Conservation (phyloP, 2,888 invertebrate genomes). For the Parthenolecanium corni region DNA sequence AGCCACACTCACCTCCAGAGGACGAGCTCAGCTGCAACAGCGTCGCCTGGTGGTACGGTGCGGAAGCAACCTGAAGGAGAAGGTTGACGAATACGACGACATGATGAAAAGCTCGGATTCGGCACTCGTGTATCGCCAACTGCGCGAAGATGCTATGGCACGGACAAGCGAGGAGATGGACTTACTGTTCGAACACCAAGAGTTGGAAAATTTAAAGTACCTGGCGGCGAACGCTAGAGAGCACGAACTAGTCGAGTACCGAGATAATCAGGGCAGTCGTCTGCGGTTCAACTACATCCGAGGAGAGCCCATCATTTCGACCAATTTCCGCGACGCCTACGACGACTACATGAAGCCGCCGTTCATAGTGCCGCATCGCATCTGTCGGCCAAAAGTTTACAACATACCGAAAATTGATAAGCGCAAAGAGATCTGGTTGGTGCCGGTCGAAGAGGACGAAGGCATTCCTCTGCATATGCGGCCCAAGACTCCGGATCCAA, state of each 20-base stretch:
- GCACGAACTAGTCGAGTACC: neutral
- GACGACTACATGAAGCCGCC: conserved; percentile 7
- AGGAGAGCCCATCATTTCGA: conserved; percentile 5
- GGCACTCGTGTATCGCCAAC: neutral
- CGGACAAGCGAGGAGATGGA: neutral
- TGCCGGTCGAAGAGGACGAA: conserved; percentile 5
- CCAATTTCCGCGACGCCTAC: conserved; percentile 8
- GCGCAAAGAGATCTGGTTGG: neutral
- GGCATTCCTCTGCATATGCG: neutral
- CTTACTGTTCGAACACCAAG: neutral
- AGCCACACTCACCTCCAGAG: neutral
- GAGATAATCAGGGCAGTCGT: neutral
- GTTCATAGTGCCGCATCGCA: neutral
- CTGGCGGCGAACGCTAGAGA: neutral
- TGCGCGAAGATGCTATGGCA: conserved; percentile 3
- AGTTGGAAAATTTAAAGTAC: neutral
- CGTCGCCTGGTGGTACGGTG: conserved; percentile 7
- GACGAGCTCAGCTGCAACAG: conserved; percentile 3
- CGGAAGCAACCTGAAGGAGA: neutral
- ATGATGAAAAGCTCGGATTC: neutral
- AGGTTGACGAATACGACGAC: conserved; percentile 1
- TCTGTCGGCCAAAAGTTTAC: neutral
- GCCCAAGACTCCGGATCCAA: neutral
- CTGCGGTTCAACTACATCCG: neutral
- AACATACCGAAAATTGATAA: conserved; percentile 7